These are phyloP conservation scores for Cercocebus atys DNA, from an alignment of 2,113 vertebrate species.

Conservation along the genomic window DNA sequence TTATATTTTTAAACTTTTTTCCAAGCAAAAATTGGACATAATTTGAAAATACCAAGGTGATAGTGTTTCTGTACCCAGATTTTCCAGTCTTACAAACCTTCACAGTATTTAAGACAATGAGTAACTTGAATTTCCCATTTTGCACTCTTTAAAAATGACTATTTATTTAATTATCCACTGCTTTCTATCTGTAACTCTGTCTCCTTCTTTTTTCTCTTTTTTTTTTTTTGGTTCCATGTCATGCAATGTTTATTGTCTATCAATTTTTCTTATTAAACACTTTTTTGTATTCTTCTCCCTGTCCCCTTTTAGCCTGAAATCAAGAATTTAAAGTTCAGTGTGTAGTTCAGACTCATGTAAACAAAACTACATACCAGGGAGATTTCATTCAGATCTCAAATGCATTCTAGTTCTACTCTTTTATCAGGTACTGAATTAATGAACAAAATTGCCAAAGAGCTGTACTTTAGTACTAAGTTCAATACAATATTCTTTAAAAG, in stretches of 20 bases:
- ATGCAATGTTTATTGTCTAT: background rate
- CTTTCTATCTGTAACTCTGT: background rate
- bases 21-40: background rate
- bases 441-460: background rate
- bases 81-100: background rate
- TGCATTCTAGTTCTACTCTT: background rate
- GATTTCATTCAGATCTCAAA: background rate
- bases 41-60: background rate
- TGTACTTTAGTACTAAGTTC: background rate
- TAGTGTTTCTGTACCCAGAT: background rate
- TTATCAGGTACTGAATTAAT: slow-evolving; percentile 12
- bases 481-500: background rate
- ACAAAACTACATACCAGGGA: background rate
- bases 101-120: background rate
- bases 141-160: background rate
- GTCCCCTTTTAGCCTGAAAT: background rate
- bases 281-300: background rate
- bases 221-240: background rate
- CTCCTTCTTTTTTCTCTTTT: background rate
- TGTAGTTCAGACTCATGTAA: background rate
- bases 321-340: background rate
- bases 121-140: background rate
- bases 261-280: background rate
- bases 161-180: background rate
- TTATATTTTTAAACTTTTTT: background rate